These are phyloP conservation scores for Parnassius mnemosyne DNA, from an alignment of 2,888 invertebrate genomes.

Conservation along the genomic window DNA sequence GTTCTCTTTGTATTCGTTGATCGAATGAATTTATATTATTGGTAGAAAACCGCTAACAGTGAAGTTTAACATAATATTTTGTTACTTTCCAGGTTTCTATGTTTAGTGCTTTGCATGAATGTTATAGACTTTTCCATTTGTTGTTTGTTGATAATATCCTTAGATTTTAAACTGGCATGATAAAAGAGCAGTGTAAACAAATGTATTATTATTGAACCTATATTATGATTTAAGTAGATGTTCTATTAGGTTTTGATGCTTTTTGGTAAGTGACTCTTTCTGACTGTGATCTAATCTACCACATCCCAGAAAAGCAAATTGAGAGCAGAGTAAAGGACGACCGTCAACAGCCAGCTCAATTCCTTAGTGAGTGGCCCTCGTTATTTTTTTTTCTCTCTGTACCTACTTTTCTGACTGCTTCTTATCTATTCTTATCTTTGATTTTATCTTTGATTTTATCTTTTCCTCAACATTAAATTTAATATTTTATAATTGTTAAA, in stretches of 20 bases:
- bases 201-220: neutral
- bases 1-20: slow-evolving; percentile 14
- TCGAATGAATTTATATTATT: slow-evolving; percentile 19
- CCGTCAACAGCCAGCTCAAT: slow-evolving; percentile 25
- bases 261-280: slow-evolving; percentile 24
- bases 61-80: slow-evolving; percentile 7
- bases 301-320: slow-evolving; percentile 27
- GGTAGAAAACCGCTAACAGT: neutral
- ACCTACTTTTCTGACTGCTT: slow-evolving; percentile 16
- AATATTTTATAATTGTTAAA: too few relatives aligned
- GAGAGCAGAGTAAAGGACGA: slow-evolving; percentile 28
- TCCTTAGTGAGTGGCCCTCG: slow-evolving; percentile 27
- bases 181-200: slow-evolving; percentile 12
- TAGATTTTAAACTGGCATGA: slow-evolving; percentile 11
- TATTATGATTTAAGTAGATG: neutral
- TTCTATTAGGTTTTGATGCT: slow-evolving; percentile 14
- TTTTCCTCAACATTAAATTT: too few relatives aligned
- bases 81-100: slow-evolving; percentile 21
- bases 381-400: slow-evolving; percentile 12
- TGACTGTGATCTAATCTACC: slow-evolving; percentile 27
- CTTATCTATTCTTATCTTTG: slow-evolving; percentile 1
- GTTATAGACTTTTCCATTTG: slow-evolving; percentile 5
- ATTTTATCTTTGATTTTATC: too few relatives aligned
- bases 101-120: slow-evolving; percentile 26
- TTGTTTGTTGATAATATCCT: slow-evolving; percentile 3